phyloP scores from a whole-genome alignment of 2,797 vertebrate genomes.

The Mormyrops boulengeri region DNA sequence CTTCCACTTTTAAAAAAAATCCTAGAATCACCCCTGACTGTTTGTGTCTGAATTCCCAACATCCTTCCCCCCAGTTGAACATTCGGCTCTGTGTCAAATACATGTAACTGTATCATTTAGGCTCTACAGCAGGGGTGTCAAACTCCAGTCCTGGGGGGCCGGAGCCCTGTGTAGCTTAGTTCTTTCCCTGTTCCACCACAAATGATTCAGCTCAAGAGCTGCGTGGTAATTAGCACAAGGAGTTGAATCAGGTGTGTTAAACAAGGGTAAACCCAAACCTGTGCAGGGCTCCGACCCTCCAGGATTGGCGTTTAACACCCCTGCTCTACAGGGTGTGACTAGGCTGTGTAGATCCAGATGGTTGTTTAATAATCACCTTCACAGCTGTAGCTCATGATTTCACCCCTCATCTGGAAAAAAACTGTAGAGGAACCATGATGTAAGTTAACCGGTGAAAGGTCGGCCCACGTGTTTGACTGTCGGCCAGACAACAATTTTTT shows the following conservation, averaged over 20 bases:
- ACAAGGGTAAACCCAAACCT: too few species aligned
- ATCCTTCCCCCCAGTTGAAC: background rate
- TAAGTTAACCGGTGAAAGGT: background rate
- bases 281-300: too few species aligned
- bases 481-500: slow-evolving; percentile 34
- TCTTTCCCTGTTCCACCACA: too few species aligned
- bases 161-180: too few species aligned
- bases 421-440: background rate
- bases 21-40: background rate
- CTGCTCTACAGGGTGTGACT: background rate
- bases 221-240: too few species aligned
- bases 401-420: background rate
- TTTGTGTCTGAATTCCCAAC: background rate
- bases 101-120: background rate
- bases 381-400: background rate
- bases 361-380: background rate
- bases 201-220: too few species aligned
- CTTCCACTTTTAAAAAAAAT: background rate
- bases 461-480: background rate
- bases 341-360: background rate
- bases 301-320: too few species aligned
- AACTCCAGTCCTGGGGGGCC: too few species aligned
- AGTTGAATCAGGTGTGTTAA: too few species aligned
- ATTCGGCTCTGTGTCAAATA: background rate
- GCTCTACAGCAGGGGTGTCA: background rate